A percentile compares a stretch with the other conserved stretches of the same genome.
Evolutionary conservation across 2,888 invertebrate species (phyloP).

Genomic region (Platycheirus rosarum): DNA sequence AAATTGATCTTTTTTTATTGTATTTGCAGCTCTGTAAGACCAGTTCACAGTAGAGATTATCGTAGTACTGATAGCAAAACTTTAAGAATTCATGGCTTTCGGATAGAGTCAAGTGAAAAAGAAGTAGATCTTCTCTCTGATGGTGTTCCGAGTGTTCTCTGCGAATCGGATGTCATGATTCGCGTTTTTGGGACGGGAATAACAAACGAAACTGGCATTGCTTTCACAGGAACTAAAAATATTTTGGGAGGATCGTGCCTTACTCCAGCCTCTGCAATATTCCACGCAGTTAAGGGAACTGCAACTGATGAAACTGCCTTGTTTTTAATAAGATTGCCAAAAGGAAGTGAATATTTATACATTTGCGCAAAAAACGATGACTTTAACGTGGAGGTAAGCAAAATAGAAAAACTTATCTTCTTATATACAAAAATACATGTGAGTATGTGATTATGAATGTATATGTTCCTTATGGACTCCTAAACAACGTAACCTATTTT

Average conservation of each 20-base stretch:
- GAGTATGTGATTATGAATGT: too few species aligned
- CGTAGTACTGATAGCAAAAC: constrained; percentile 17
- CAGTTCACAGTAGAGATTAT: constrained; percentile 4
- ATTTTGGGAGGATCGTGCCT: constrained; percentile 85
- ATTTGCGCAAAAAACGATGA: constrained; percentile 84
- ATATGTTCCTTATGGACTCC: too few species aligned
- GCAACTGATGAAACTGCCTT: constrained; percentile 83
- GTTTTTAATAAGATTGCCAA: constrained; percentile 84
- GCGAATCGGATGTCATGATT: constrained; percentile 85
- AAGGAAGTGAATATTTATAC: constrained; percentile 82
- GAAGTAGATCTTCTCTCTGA: constrained; percentile 76
- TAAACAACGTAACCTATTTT: too few species aligned
- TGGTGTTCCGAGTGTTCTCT: constrained; percentile 88
- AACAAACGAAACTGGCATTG: constrained; percentile 86
- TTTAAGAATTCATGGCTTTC: constrained; percentile 77
- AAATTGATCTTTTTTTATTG: neutral
- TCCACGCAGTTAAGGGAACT: constrained; percentile 83
- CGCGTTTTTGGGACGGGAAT: constrained; percentile 90
- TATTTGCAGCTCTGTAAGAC: constrained; percentile 1
- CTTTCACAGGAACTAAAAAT: constrained; percentile 87
- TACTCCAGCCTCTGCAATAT: constrained; percentile 77
- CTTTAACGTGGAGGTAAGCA: constrained; percentile 76
- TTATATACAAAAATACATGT: too few species aligned
- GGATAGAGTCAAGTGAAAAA: constrained; percentile 77
- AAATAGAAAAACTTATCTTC: constrained; percentile 31